phyloP scores from a whole-genome alignment of 2,113 vertebrate genomes.

The Pteropus alecto region DNA sequence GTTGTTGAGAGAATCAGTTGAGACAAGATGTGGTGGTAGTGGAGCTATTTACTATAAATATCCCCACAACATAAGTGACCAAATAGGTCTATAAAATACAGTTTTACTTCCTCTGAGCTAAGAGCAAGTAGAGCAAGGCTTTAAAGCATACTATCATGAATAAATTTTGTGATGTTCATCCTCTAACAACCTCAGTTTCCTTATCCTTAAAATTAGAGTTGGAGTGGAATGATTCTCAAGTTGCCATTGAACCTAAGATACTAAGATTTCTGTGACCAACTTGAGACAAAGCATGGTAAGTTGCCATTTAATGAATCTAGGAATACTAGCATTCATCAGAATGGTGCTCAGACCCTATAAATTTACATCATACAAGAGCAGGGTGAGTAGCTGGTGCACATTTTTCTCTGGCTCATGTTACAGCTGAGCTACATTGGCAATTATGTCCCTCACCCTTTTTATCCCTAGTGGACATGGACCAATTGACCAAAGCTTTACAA shows the following conservation, averaged over 20 bases:
- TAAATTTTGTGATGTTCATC: background rate
- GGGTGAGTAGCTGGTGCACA: background rate
- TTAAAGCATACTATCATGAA: background rate
- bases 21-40: background rate
- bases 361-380: background rate
- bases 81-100: background rate
- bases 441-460: background rate
- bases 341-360: background rate
- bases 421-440: background rate
- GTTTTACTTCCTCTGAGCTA: background rate
- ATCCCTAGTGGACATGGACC: background rate
- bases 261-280: background rate
- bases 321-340: background rate
- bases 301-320: background rate
- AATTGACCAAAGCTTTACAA: background rate
- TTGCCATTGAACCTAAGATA: background rate
- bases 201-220: constrained; percentile 27
- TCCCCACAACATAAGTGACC: background rate
- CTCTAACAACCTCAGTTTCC: background rate
- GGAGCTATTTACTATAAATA: background rate
- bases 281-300: background rate
- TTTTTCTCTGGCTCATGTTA: background rate
- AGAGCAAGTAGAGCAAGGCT: background rate
- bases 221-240: background rate
- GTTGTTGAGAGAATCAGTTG: background rate